These are phyloP conservation scores for Allobates femoralis DNA, from an alignment of 2,797 vertebrate genomes.

Conservation along the genomic window DNA sequence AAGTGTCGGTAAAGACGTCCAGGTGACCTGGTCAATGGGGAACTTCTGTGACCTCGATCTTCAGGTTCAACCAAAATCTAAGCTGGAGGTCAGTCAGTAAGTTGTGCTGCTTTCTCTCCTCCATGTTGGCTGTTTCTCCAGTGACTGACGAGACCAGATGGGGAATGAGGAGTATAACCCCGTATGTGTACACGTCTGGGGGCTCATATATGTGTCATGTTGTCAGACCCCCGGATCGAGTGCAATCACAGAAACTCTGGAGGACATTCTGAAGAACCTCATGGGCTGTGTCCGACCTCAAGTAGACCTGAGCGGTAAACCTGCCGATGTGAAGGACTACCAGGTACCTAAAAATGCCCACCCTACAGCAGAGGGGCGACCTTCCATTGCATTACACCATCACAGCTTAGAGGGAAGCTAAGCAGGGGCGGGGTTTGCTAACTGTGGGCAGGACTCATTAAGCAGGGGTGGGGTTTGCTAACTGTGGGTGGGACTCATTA, in stretches of 20 bases:
- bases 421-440: no score
- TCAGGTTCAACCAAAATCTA: slow-evolving; percentile 75
- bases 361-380: no score
- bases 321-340: slow-evolving; percentile 77
- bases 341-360: slow-evolving; percentile 76
- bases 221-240: slow-evolving; percentile 60
- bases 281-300: slow-evolving; percentile 80
- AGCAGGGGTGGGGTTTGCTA: no score
- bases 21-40: slow-evolving; percentile 83
- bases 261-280: slow-evolving; percentile 79
- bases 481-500: no score
- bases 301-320: slow-evolving; percentile 82
- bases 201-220: slow-evolving; percentile 50
- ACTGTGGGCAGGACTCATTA: no score
- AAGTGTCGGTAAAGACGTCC: slow-evolving; percentile 78
- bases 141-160: neutral
- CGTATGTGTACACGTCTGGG: neutral
- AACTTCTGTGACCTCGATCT: slow-evolving; percentile 74
- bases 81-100: slow-evolving; percentile 79
- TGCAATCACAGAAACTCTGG: slow-evolving; percentile 70
- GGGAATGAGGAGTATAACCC: neutral
- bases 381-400: no score
- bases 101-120: slow-evolving; percentile 26
- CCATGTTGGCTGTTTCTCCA: neutral
- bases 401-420: no score